Evolutionary conservation across 2,113 vertebrate genomes (phyloP).

Genomic region (Tringa solitaria): DNA sequence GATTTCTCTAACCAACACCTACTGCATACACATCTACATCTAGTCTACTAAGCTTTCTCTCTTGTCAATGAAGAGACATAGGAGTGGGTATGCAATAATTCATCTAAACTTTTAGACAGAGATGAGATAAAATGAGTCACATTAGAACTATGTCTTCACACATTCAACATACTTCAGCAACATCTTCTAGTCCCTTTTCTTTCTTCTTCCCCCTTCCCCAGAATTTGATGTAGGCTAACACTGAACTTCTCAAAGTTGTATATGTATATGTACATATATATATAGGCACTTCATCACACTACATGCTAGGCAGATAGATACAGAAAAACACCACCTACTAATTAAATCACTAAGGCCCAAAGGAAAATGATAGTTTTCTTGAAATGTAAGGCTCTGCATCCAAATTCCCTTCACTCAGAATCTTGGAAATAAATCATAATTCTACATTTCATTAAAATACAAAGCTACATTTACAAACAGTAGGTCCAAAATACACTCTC

Average conservation of each 20-base stretch:
- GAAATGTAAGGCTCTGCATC: not conserved
- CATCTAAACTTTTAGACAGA: not conserved
- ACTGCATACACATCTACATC: not conserved
- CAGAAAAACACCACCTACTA: not conserved
- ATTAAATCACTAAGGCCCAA: not conserved
- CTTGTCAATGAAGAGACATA: not conserved
- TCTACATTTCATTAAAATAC: not conserved
- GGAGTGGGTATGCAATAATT: accelerated
- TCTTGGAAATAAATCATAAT: not conserved
- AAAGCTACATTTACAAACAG: not conserved
- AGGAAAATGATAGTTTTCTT: accelerated
- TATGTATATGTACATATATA: not conserved
- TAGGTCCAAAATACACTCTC: not conserved
- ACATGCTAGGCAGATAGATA: not conserved
- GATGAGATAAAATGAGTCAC: not conserved
- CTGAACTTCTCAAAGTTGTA: not conserved
- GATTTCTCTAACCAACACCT: not conserved
- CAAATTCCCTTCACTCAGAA: not conserved
- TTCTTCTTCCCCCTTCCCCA: not conserved
- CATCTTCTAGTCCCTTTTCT: not conserved
- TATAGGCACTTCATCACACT: not conserved
- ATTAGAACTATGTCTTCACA: not conserved
- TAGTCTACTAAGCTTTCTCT: not conserved
- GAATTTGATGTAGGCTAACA: not conserved
- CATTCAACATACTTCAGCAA: not conserved